These are phyloP conservation scores for Eulemur mongoz DNA, from an alignment of 2,797 vertebrate species.

Conservation along the genomic window DNA sequence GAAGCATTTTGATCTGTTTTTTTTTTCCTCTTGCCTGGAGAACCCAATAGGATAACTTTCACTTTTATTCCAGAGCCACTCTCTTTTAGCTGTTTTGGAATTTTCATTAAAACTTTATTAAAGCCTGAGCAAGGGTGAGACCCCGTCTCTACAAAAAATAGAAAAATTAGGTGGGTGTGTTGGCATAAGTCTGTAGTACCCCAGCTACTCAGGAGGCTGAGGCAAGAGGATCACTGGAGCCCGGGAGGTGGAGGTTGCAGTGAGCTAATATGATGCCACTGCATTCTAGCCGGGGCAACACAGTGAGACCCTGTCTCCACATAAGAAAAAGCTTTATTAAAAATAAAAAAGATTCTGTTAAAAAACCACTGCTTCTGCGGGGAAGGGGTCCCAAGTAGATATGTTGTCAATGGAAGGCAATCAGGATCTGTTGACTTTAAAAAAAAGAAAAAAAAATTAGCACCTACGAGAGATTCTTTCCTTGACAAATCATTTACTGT, in stretches of 20 bases:
- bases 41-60: neutral
- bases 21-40: neutral
- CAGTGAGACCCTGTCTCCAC: neutral
- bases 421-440: neutral
- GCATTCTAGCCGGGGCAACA: neutral
- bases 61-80: neutral
- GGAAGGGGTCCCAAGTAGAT: neutral
- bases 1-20: neutral
- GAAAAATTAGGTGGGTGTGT: neutral
- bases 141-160: neutral
- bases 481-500: neutral
- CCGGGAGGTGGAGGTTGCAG: neutral
- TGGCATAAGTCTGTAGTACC: neutral
- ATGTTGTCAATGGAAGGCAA: neutral
- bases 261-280: neutral
- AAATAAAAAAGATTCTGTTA: neutral
- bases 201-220: neutral
- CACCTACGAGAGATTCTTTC: neutral
- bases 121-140: neutral
- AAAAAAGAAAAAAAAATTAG: neutral
- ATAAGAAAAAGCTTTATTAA: neutral
- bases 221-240: neutral
- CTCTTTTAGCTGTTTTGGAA: neutral
- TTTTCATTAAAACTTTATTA: neutral
- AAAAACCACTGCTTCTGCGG: neutral